Percentiles rank a stretch among this genome's conserved stretches.
Conservation (phyloP, 2,113 vertebrate species). For the Todiramphus saurophagus region DNA sequence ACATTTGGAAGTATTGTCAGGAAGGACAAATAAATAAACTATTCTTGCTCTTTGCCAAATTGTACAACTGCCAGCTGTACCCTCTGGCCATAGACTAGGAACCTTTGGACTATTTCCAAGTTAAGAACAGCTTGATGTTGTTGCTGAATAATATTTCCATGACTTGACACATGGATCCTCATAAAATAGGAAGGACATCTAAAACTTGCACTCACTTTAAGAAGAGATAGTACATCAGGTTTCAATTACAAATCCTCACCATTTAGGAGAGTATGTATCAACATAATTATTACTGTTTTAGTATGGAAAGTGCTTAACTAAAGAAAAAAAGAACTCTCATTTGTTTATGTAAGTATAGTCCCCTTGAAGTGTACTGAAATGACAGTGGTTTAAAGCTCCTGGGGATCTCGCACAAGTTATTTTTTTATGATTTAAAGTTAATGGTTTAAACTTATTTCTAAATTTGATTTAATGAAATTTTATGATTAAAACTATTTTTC, state of each 20-base stretch:
- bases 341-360: neutral
- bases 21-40: constrained; percentile 37
- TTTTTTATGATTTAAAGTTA: neutral
- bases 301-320: neutral
- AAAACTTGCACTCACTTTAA: neutral
- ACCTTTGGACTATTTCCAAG: constrained; percentile 3
- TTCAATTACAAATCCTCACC: neutral
- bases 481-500: neutral
- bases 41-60: neutral
- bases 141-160: constrained; percentile 19
- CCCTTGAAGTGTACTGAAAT: neutral
- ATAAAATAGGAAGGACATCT: neutral
- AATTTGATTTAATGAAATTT: neutral
- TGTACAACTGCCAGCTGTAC: neutral
- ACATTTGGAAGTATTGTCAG: neutral
- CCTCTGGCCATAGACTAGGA: neutral
- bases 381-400: neutral
- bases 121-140: constrained; percentile 6
- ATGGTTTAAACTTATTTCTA: neutral
- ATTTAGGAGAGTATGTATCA: neutral
- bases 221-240: neutral
- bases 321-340: neutral
- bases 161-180: constrained; percentile 9
- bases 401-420: neutral
- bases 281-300: neutral